These are phyloP conservation scores for Pristionchus maxplancki DNA, from an alignment of 2,888 invertebrate genomes.

Conservation along the genomic window DNA sequence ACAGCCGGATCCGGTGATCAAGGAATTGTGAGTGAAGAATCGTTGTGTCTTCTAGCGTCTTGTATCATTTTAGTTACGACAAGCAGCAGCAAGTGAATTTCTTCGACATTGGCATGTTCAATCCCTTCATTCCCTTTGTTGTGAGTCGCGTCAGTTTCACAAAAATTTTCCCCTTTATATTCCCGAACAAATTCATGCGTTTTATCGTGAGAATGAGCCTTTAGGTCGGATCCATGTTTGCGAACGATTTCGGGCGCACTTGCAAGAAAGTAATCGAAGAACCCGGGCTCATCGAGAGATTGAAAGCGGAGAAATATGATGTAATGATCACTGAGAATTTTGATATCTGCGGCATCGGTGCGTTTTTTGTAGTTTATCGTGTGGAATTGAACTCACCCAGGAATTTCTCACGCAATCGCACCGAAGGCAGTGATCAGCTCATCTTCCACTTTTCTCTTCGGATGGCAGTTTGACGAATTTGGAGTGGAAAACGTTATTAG, in stretches of 20 bases:
- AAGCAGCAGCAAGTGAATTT: conserved; percentile 12
- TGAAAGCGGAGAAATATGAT: conserved; percentile 13
- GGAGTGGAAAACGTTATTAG: neutral
- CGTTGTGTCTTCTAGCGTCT: neutral
- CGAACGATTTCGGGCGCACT: neutral
- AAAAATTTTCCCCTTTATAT: no score
- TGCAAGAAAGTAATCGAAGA: neutral
- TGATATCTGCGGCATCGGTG: conserved; percentile 26
- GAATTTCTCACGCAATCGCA: conserved; percentile 1
- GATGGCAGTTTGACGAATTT: neutral
- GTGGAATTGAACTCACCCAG: neutral
- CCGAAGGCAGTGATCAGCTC: neutral
- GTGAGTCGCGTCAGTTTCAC: neutral
- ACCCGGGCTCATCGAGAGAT: conserved; percentile 20
- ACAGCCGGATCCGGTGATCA: neutral
- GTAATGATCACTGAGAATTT: conserved; percentile 26
- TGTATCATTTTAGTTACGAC: neutral
- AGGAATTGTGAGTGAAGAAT: neutral
- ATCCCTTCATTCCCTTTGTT: neutral
- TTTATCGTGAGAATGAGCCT: neutral
- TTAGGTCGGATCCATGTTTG: neutral
- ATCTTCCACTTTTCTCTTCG: conserved; percentile 16
- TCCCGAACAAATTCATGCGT: no score
- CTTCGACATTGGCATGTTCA: conserved; percentile 30
- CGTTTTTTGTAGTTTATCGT: neutral